phyloP scores from a whole-genome alignment of 2,113 vertebrate species.

The Oriolus oriolus region DNA sequence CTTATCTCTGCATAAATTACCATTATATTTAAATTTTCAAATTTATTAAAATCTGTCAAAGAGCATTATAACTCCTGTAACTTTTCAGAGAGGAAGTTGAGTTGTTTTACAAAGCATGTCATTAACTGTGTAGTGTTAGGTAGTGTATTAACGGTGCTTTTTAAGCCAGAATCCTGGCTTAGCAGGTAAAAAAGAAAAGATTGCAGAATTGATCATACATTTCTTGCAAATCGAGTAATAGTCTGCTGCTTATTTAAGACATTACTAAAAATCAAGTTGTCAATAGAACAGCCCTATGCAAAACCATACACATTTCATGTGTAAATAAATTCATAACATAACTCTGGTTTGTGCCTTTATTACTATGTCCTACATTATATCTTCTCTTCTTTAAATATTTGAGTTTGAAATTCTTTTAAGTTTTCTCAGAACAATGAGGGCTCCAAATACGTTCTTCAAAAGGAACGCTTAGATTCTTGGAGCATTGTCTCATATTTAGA shows the following conservation, averaged over 20 bases:
- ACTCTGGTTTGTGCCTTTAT: background rate
- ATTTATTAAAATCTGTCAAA: background rate
- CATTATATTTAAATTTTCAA: background rate
- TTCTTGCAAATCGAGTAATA: background rate
- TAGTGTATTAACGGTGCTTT: background rate
- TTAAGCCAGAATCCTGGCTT: background rate
- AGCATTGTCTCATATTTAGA: background rate
- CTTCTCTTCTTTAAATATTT: background rate
- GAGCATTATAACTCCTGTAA: background rate
- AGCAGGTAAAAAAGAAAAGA: background rate
- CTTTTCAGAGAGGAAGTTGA: background rate
- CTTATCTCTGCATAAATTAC: background rate
- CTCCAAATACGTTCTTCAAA: background rate
- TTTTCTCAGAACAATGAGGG: background rate
- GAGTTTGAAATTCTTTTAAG: background rate
- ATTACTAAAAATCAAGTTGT: background rate
- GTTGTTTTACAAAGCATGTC: background rate
- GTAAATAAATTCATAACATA: background rate
- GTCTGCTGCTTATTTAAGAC: background rate
- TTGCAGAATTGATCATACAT: background rate
- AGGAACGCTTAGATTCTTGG: background rate
- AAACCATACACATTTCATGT: background rate
- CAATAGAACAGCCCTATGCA: background rate
- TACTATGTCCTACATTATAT: background rate
- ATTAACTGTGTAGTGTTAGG: background rate